A percentile compares a stretch with the other conserved stretches of the same genome.
Conservation (phyloP, 2,797 vertebrate species). For the Melanotaenia parkinsoni region DNA sequence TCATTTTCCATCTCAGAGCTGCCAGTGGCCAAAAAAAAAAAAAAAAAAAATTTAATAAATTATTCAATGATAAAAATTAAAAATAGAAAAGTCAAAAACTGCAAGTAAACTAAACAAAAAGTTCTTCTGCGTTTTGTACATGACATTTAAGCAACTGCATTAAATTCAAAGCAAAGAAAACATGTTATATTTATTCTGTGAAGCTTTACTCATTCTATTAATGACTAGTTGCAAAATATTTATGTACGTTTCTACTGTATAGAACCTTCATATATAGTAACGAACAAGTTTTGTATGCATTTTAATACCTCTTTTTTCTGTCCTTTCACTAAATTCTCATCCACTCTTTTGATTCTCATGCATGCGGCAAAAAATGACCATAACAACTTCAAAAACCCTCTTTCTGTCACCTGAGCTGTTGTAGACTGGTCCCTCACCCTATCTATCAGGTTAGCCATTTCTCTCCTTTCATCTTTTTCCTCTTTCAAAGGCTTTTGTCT, state of each 20-base stretch:
- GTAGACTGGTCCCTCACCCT: constrained; percentile 32
- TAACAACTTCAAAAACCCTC: constrained; percentile 49
- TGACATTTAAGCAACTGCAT: neutral
- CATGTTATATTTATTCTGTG: neutral
- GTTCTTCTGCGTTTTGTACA: constrained; percentile 3
- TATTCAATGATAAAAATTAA: neutral
- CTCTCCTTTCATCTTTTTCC: constrained; percentile 77
- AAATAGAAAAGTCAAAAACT: neutral
- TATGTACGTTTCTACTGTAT: neutral
- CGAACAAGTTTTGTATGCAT: constrained; percentile 28
- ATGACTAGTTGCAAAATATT: neutral
- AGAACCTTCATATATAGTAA: constrained; percentile 41
- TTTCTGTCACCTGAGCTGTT: constrained; percentile 49
- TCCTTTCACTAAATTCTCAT: constrained; percentile 4
- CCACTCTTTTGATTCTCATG: constrained; percentile 46
- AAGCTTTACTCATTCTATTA: neutral
- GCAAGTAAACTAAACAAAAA: constrained; percentile 16
- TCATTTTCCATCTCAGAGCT: constrained; percentile 57
- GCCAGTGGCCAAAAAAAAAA: constrained; percentile 30
- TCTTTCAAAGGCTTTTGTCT: constrained; percentile 69
- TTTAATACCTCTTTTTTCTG: constrained; percentile 13
- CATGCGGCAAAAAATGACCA: constrained; percentile 50
- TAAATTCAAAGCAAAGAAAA: neutral
- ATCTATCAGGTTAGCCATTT: constrained; percentile 48
- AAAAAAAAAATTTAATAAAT: neutral